These are phyloP conservation scores for Catharus minimus DNA, from an alignment of 2,113 vertebrate genomes.

Conservation along the genomic window DNA sequence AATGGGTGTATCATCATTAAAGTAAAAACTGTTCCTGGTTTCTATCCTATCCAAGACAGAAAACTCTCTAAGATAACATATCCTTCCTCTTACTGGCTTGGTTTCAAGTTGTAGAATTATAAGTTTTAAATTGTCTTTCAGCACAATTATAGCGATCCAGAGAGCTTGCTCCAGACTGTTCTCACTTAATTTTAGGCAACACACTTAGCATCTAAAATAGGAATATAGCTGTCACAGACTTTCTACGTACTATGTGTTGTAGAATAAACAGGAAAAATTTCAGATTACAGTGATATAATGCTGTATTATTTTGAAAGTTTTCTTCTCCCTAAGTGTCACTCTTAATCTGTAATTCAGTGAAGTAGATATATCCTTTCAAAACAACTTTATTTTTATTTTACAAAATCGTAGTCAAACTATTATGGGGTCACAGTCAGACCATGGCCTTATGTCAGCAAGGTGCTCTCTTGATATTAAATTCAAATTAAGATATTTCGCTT, in stretches of 20 bases:
- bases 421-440: neutral
- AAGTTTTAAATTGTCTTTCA: neutral
- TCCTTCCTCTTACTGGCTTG: neutral
- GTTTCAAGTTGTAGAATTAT: neutral
- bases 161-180: neutral
- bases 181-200: neutral
- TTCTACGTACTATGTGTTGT: neutral
- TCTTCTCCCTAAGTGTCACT: neutral
- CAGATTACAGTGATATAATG: neutral
- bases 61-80: neutral
- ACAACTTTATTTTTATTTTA: neutral
- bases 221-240: neutral
- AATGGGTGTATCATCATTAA: neutral
- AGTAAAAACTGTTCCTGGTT: conserved; percentile 17
- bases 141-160: neutral
- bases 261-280: neutral
- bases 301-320: neutral
- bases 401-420: neutral
- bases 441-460: neutral
- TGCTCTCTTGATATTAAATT: neutral
- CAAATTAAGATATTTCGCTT: neutral
- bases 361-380: neutral
- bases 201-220: neutral
- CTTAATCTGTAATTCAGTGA: neutral
- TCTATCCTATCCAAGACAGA: neutral